phyloP scores from a whole-genome alignment of 2,113 vertebrate species.

The Platysteira castanea region DNA sequence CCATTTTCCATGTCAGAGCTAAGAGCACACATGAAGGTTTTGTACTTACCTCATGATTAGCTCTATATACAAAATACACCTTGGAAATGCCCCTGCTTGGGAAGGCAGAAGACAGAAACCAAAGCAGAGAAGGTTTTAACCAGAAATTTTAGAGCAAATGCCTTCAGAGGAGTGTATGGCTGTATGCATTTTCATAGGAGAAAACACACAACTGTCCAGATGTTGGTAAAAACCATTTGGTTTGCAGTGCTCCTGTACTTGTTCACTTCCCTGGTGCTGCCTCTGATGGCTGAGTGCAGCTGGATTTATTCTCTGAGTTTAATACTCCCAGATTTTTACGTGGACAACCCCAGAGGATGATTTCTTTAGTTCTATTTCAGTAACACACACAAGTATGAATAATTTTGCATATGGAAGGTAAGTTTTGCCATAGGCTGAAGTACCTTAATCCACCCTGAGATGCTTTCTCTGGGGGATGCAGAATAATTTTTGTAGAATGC shows the following conservation, averaged over 20 bases:
- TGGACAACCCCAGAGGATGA: neutral
- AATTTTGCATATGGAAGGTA: neutral
- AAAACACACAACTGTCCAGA: neutral
- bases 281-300: neutral
- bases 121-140: neutral
- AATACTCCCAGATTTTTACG: neutral
- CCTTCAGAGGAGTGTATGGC: neutral
- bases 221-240: neutral
- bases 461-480: neutral
- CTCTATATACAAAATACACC: neutral
- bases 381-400: neutral
- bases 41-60: neutral
- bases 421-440: neutral
- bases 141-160: neutral
- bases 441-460: neutral
- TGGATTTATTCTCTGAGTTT: neutral
- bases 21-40: neutral
- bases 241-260: neutral
- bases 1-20: neutral
- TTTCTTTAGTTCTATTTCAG: neutral
- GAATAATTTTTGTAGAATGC: neutral
- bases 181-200: neutral
- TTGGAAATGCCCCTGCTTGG: neutral
- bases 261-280: neutral
- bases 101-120: neutral